phyloP scores from a whole-genome alignment of 2,888 invertebrate genomes.

The Falcaria lacertinaria region DNA sequence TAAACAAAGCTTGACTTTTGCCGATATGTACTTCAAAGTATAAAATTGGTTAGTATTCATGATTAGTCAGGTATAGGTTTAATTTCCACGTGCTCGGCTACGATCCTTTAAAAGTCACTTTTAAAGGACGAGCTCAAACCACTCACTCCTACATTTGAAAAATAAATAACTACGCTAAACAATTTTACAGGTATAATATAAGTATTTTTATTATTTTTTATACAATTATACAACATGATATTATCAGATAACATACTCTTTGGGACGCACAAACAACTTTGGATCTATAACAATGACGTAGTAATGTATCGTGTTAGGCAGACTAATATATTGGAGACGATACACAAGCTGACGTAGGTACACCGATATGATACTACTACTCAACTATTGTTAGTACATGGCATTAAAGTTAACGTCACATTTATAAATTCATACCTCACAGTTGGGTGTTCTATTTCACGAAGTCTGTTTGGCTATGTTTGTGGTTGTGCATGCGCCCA shows the following conservation, averaged over 20 bases:
- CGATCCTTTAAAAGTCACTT: constrained; percentile 68
- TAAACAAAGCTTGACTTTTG: constrained; percentile 72
- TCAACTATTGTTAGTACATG: constrained; percentile 5
- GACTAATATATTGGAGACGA: constrained; percentile 14
- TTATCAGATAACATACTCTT: constrained; percentile 72
- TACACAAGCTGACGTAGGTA: constrained; percentile 28
- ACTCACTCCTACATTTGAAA: constrained; percentile 46
- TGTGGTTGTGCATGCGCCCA: no score
- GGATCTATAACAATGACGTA: constrained; percentile 51
- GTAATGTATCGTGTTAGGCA: constrained; percentile 11
- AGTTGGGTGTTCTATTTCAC: no score
- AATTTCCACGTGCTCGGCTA: constrained; percentile 52
- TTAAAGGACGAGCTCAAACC: constrained; percentile 69
- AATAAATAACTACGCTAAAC: constrained; percentile 76
- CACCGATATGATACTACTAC: constrained; percentile 18
- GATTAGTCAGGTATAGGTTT: no score
- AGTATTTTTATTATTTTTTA: constrained; percentile 71
- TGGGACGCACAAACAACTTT: constrained; percentile 74
- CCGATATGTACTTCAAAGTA: constrained; percentile 34
- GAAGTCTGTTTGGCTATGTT: no score
- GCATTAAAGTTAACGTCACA: neutral
- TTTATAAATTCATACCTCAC: no score
- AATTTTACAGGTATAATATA: constrained; percentile 70
- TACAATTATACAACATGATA: constrained; percentile 75
- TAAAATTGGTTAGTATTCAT: constrained; percentile 49